Evolutionary conservation across 2,113 vertebrate species (phyloP), one percentile per base, ranked within the genome.

Genomic region (human): DNA sequence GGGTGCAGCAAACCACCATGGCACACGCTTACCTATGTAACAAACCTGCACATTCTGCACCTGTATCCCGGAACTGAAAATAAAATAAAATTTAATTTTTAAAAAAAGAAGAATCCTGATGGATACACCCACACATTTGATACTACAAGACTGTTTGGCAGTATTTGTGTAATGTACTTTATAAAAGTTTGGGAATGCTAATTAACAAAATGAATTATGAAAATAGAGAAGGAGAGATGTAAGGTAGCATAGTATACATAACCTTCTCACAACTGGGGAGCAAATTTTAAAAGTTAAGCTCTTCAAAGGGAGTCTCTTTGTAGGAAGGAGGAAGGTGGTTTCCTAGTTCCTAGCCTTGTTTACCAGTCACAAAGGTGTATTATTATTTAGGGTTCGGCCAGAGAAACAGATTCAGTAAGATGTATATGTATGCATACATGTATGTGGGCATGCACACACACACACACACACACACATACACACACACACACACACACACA

Each of bases 381-480:
- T 27, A 45, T 6, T 82, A 78, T 10, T 55, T 50, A 76, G 20
- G 25, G 11, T 20, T 68, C 12, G 68, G 32, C 55, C n/a, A 52
- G 82, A 79, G 38, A 43, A 66, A 84, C 20, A 59, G 43, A 80
- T 38, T 25, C 32, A 16, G 35, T 43, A 73, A 66, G 43, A 75
- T 27, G 35, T 16, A 48, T 23, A 14, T 8, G 9, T 25, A 4
- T n/a, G 38, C 38, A 32, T 4, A 32, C 23, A 11, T 3, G 27
- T 23, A 22, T 35, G 38, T 2, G 6, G 0, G 8, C 61, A 1
- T 6, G 7, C 27, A 38, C 16, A 32, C 0, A 25, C 3, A 43
- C 5, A 75, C 18, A 18, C 48, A 38, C 6, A 27, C 2, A 38
- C 6, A 27, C 2, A 43, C 3, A 75, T 13, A 18, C 48, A 38